Evolutionary conservation across 2,113 vertebrate genomes (phyloP).

Genomic region (Callaeas wilsoni): DNA sequence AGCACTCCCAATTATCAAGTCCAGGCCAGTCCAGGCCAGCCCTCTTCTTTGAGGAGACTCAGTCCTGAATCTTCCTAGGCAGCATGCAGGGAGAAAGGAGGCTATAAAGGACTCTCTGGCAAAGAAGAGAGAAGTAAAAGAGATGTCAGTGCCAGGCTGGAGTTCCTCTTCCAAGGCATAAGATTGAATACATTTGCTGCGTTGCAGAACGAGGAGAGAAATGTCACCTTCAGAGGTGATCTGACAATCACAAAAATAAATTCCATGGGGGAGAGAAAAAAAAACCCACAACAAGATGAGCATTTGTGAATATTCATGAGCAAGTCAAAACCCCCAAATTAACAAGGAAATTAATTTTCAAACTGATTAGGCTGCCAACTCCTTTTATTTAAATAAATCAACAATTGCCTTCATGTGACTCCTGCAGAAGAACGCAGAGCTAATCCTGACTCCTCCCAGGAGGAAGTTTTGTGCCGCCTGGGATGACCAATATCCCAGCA

Average conservation of each 20-base stretch:
- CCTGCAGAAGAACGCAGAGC: not conserved
- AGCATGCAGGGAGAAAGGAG: not conserved
- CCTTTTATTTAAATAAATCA: constrained; percentile 65
- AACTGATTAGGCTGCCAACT: constrained; percentile 65
- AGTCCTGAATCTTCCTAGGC: not conserved
- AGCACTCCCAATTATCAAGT: not conserved
- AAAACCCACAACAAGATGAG: not conserved
- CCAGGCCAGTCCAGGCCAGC: not conserved
- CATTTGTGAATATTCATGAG: constrained; percentile 64
- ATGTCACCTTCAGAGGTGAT: constrained; percentile 67
- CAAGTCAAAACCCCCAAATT: constrained; percentile 58
- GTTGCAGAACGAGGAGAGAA: not conserved
- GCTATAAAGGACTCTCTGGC: not conserved
- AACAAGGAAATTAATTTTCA: constrained; percentile 68
- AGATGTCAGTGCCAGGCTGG: not conserved
- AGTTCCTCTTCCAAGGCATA: not conserved
- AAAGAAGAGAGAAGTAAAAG: not conserved
- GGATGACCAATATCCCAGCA: not conserved
- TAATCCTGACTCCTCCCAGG: not conserved
- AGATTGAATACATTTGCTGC: not conserved
- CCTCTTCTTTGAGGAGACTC: not conserved
- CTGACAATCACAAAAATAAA: constrained; percentile 60
- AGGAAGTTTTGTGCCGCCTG: not conserved
- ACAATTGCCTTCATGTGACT: constrained; percentile 56
- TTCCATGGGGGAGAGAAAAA: not conserved